Base-by-base conservation (phyloP, 2,113 vertebrate genomes). In the Tachysurus fulvidraco region DNA sequence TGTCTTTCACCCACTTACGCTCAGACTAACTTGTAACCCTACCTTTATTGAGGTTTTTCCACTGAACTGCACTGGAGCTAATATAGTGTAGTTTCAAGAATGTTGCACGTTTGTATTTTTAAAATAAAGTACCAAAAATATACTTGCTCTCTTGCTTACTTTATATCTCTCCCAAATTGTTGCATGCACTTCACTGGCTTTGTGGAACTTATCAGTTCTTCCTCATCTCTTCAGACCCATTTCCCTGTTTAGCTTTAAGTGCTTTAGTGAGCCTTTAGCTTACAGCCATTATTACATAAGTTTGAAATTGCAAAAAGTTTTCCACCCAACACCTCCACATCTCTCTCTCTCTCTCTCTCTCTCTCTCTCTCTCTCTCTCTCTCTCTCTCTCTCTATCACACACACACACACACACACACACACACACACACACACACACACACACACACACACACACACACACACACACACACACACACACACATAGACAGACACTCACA, bases 1-100 rank as follows among this genome's bases (percentile, higher is more conserved):
- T 44, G 46, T 67, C 83, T 69, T 65, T 85, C 23, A 62, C 55
- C 41, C 46, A 17, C 30, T 86, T 69, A 57, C 54, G 62, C 69
- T 62, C 52, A 74, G 25, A 74, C 54, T 62, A 69, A 54, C 41
- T 73, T 74, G 83, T 84, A 84, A 84, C 83, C 44, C n/a, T 60
- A 74, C 44, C 54, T 57, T 60, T 71, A 59, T 14, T 84, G 69
- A 74, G 83, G 69, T 74, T 41, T 41, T 84, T 60, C 54, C 83
- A 84, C 19, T 74, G 28, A 0, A 73, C n/a, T 57, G 64, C 11
- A 54, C 46, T 23, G 54, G 0, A 60, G 54, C 67, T 55, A 25
- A 59, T 73, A 73, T 1, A 57, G 19, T 83, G 25, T 13, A 84
- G 67, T 11, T 8, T 54, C 69, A 30, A 79, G 9, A 28, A 77